These are phyloP conservation scores for Polyergus mexicanus DNA, from an alignment of 1,140 invertebrate genomes.

Conservation along the genomic window DNA sequence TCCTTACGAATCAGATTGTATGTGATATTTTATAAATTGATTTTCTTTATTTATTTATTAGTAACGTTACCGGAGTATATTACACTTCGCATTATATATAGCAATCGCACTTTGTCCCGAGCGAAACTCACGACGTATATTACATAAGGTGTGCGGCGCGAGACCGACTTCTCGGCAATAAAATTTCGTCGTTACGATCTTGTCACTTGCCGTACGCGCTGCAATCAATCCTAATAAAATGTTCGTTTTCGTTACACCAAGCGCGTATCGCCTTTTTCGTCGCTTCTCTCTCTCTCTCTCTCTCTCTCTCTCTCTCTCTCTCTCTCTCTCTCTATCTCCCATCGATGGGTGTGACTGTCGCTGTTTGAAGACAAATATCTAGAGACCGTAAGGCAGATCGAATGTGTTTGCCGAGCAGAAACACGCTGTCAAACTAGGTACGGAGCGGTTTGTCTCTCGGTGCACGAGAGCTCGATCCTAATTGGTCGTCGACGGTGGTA, in stretches of 20 bases:
- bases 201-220: constrained; percentile 48
- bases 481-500: constrained; percentile 70
- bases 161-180: constrained; percentile 58
- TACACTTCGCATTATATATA: not conserved
- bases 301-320: not conserved
- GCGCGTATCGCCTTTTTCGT: constrained; percentile 17
- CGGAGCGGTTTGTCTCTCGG: constrained; percentile 65
- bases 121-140: constrained; percentile 41
- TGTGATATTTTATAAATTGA: not conserved
- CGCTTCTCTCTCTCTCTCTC: not conserved
- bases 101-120: constrained; percentile 26
- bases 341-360: constrained; percentile 45
- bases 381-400: constrained; percentile 64
- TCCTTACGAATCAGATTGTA: not conserved
- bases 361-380: constrained; percentile 76
- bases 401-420: constrained; percentile 72
- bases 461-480: constrained; percentile 67
- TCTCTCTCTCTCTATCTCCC: not conserved
- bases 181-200: constrained; percentile 54
- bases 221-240: constrained; percentile 59
- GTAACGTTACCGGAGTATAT: constrained; percentile 1
- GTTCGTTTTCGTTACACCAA: constrained; percentile 50
- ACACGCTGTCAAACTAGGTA: constrained; percentile 71
- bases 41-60: constrained; percentile 3
- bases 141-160: constrained; percentile 50